These are phyloP conservation scores for Odontocolon sp. DNA, from an alignment of 2,888 invertebrate species.

Conservation along the genomic window DNA sequence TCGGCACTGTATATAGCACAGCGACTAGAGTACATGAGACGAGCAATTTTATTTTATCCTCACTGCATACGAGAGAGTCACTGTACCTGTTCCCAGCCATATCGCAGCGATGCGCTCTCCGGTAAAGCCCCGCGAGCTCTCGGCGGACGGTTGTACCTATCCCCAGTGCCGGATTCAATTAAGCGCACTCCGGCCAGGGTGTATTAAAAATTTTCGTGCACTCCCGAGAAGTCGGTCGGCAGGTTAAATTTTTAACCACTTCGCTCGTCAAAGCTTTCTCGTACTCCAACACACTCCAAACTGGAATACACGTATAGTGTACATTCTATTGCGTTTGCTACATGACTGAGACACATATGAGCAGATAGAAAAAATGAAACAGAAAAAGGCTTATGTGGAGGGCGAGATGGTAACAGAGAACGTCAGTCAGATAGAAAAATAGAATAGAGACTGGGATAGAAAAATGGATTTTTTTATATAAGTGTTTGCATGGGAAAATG, in stretches of 20 bases:
- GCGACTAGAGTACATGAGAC: conserved; percentile 12
- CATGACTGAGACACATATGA: too few species aligned
- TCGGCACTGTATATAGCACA: conserved; percentile 17
- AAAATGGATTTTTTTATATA: too few species aligned
- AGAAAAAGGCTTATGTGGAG: too few species aligned
- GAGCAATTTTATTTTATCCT: conserved; percentile 47
- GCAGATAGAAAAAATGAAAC: conserved; percentile 14
- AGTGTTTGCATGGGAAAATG: too few species aligned
- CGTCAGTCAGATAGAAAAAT: not conserved
- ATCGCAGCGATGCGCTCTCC: not conserved
- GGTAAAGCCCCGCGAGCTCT: not conserved
- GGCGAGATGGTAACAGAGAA: not conserved
- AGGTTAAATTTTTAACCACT: conserved; percentile 55
- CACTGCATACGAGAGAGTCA: conserved; percentile 16
- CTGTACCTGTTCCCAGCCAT: conserved; percentile 9
- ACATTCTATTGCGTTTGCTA: too few species aligned
- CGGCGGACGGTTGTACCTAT: conserved; percentile 10
- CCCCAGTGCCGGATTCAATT: conserved; percentile 49
- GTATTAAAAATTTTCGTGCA: conserved; percentile 51
- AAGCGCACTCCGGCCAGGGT: conserved; percentile 35
- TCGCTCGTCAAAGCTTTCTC: conserved; percentile 49
- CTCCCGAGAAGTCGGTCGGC: conserved; percentile 37
- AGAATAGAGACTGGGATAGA: not conserved
- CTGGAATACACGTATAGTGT: too few species aligned
- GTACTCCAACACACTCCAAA: not conserved